Evolutionary conservation across 2,797 vertebrate species (phyloP).

Genomic region (Prionace glauca): DNA sequence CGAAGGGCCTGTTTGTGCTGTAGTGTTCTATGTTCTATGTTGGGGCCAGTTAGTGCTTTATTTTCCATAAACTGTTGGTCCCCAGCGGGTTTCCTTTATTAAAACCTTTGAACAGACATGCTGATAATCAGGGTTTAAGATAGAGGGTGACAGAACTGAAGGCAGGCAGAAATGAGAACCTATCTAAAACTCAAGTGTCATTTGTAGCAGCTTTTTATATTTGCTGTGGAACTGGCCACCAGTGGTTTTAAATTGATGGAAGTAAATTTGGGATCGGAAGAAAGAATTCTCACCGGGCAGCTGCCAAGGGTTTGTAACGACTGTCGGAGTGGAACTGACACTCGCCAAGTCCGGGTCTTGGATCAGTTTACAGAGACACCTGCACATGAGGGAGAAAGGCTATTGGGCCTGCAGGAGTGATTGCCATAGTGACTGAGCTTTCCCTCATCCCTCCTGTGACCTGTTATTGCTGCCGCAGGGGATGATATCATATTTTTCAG

Average conservation of each 20-base stretch:
- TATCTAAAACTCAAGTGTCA: neutral
- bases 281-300: neutral
- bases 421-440: neutral
- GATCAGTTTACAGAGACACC: slow-evolving; percentile 16
- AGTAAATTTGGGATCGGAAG: neutral
- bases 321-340: neutral
- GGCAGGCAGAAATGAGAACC: neutral
- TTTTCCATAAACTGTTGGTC: slow-evolving; percentile 27
- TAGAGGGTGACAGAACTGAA: neutral
- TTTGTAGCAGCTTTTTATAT: neutral
- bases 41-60: slow-evolving; percentile 13
- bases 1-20: no score
- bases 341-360: neutral
- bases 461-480: slow-evolving; percentile 27
- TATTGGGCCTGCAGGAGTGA: neutral
- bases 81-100: neutral
- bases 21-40: no score
- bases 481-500: slow-evolving; percentile 25
- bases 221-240: neutral
- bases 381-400: neutral
- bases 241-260: neutral
- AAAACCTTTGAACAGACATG: neutral
- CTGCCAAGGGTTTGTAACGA: neutral
- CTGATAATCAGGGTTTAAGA: neutral
- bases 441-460: neutral